Percentiles rank a stretch among this genome's conserved stretches.
phyloP scores from a whole-genome alignment of 1,140 invertebrate genomes.

The Dryas iulia region DNA sequence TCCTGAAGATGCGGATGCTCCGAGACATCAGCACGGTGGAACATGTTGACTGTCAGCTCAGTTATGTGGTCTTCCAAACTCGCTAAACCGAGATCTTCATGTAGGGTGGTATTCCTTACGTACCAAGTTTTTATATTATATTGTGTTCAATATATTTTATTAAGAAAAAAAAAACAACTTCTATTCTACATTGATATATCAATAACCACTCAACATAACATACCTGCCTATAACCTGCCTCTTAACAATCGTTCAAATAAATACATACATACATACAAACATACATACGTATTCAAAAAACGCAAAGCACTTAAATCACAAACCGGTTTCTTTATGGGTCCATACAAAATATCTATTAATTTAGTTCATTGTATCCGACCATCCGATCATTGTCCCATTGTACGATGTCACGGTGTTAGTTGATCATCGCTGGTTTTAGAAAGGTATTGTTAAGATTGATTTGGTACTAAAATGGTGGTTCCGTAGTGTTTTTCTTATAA shows the following conservation, averaged over 20 bases:
- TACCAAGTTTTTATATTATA: too few species aligned
- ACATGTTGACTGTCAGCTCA: too few species aligned
- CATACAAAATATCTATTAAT: conserved; percentile 24
- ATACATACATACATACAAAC: too few species aligned
- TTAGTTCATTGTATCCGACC: conserved; percentile 25
- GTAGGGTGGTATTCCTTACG: too few species aligned
- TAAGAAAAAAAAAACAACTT: too few species aligned
- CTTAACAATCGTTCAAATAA: background rate
- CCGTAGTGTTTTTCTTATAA: background rate
- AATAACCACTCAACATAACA: background rate
- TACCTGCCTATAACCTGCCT: background rate
- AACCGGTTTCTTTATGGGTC: conserved; percentile 15
- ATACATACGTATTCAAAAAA: background rate
- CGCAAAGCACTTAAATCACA: background rate
- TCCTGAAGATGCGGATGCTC: too few species aligned
- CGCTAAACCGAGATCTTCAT: too few species aligned
- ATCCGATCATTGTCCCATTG: conserved; percentile 15
- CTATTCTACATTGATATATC: too few species aligned
- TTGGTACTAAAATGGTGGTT: background rate
- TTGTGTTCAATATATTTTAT: too few species aligned
- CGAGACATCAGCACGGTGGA: too few species aligned
- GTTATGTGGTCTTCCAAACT: too few species aligned
- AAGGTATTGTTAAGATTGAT: conserved; percentile 8
- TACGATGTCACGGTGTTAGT: conserved; percentile 25
- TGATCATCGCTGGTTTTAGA: conserved; percentile 21